Percentiles rank a stretch among this genome's conserved stretches.
Evolutionary conservation across 2,797 vertebrate species (phyloP).

Genomic region (Okamejei kenojei): DNA sequence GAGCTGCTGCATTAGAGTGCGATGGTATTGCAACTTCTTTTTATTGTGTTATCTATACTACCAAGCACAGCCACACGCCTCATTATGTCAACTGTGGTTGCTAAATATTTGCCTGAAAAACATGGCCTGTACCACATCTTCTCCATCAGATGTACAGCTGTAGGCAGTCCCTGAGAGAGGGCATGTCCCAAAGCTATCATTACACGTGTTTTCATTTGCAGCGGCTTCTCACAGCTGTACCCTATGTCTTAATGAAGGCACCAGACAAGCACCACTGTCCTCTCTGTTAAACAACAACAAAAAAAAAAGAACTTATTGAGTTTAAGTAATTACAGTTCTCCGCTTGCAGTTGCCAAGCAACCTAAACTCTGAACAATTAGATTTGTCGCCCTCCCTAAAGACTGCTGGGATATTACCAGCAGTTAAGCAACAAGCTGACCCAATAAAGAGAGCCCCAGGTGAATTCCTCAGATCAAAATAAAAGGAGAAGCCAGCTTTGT

Average conservation of each 20-base stretch:
- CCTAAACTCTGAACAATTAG: conserved; percentile 77
- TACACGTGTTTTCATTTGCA: conserved; percentile 32
- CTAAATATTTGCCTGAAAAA: conserved; percentile 28
- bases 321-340: conserved; percentile 50
- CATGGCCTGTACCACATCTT: background rate
- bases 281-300: background rate
- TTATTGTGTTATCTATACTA: background rate
- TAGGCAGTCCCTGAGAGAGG: background rate
- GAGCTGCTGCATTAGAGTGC: too few species aligned
- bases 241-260: conserved; percentile 31
- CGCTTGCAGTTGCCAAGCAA: conserved; percentile 73
- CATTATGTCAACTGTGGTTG: conserved; percentile 10
- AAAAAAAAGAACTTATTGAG: conserved; percentile 35
- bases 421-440: conserved; percentile 79
- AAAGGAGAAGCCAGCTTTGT: conserved; percentile 29
- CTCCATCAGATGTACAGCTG: conserved; percentile 11
- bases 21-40: background rate
- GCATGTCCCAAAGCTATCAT: conserved; percentile 22
- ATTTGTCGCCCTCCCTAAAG: conserved; percentile 72
- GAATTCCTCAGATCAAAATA: conserved; percentile 50
- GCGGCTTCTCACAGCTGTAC: conserved; percentile 15
- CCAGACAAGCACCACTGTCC: conserved; percentile 24
- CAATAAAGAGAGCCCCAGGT: conserved; percentile 65
- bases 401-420: conserved; percentile 77
- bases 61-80: background rate